Base-by-base conservation (phyloP, 1,140 invertebrate genomes). In the Bombus balteatus region DNA sequence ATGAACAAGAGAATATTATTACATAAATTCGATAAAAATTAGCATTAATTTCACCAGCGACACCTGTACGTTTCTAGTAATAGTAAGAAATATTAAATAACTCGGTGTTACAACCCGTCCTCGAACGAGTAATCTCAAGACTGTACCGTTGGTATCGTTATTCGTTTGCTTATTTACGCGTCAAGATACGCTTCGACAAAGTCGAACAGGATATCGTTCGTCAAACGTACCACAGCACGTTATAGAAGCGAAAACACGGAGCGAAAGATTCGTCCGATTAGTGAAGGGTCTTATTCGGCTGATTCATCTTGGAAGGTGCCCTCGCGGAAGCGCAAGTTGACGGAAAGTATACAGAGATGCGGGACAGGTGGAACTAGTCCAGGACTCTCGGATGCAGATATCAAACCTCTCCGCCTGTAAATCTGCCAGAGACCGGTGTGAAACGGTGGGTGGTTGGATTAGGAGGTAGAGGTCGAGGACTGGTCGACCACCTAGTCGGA, bases 401-500 rank as follows among this genome's bases (percentile, higher is more conserved):
- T 89, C 88, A 89, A 87, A 65, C 68, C 74, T 37, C 68, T 13
- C 57, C 66, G 85, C 66, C 85, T 91, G 91, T 92, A 92, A 92
- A 92, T 92, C 91, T 91, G 91, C 86, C 87, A 89, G 87, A 73
- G 78, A 86, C 88, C 88, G 81, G 88, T 87, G 88, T 89, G 91
- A 90, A 90, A 91, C 89, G 89, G 80, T 84, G 89, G 83, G 73
- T 47, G 81, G 84, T 84, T 84, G 89, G 89, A 91, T 90, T 90
- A 91, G 89, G 83, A 86, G 88, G 85, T 39, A 89, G 89, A 90
- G 89, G 89, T 90, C 85, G 91, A 92, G 91, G 85, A 90, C 87
- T 90, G 89, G 91, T 89, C 89, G 86, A 87, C 88, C 89, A 81
- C 86, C 89, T 89, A 89, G 91, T 92, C 91, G 91, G 91, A 92